phyloP scores from a whole-genome alignment of 1,140 invertebrate genomes.

The Brachionus sp. region DNA sequence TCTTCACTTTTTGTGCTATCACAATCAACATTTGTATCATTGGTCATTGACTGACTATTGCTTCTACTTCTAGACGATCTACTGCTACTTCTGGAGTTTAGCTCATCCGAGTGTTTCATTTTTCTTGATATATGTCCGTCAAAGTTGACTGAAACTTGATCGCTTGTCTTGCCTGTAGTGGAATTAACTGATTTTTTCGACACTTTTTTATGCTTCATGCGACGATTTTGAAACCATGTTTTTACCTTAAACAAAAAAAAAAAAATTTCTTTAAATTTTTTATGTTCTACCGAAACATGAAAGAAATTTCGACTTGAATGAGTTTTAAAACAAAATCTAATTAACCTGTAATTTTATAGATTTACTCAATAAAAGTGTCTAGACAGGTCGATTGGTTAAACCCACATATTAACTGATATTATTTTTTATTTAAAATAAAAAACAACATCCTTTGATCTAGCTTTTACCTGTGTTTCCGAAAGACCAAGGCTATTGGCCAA shows the following conservation, averaged over 20 bases:
- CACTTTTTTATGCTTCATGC: constrained; percentile 56
- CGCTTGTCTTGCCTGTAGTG: constrained; percentile 31
- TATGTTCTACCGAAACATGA: neutral
- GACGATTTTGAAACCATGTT: constrained; percentile 98
- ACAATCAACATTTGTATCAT: constrained; percentile 25
- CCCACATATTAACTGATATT: neutral
- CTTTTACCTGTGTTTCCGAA: constrained; percentile 82
- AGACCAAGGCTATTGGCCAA: constrained; percentile 88
- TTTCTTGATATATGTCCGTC: constrained; percentile 32
- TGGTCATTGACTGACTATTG: neutral
- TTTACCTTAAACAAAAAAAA: constrained; percentile 67
- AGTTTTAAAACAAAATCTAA: constrained; percentile 16
- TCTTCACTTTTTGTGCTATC: constrained; percentile 8
- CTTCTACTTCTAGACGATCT: neutral
- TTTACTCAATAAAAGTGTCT: constrained; percentile 39
- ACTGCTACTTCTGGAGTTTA: constrained; percentile 30
- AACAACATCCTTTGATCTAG: neutral
- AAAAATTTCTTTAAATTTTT: neutral
- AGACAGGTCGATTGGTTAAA: constrained; percentile 30
- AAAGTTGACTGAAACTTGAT: constrained; percentile 17
- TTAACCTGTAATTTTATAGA: constrained; percentile 25
- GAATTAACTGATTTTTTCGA: constrained; percentile 46
- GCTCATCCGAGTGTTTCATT: constrained; percentile 8
- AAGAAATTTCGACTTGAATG: constrained; percentile 25
- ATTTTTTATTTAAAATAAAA: too few species aligned